These are phyloP conservation scores for Erinaceus europaeus DNA, from an alignment of 2,113 vertebrate genomes.

Conservation along the genomic window DNA sequence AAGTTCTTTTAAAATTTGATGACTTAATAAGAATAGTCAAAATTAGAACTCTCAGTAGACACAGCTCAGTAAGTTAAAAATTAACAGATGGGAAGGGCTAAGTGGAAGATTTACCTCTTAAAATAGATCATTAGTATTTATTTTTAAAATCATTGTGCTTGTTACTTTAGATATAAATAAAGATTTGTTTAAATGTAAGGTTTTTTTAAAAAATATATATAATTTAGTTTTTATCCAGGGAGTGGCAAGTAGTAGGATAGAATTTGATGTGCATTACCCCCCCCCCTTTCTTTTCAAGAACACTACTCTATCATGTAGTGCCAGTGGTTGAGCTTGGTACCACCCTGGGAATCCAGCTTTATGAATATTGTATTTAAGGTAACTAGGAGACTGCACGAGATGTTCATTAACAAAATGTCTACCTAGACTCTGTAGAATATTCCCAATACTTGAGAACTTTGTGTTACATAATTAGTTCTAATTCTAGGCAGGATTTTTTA, in stretches of 20 bases:
- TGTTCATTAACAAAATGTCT: no score
- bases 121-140: not conserved
- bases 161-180: not conserved
- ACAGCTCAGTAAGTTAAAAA: not conserved
- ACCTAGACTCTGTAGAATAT: no score
- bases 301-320: no score
- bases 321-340: no score
- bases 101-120: not conserved
- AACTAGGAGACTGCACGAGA: no score
- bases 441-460: no score
- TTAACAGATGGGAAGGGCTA: not conserved
- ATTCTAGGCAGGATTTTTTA: not conserved
- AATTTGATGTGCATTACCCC: not conserved
- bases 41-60: not conserved
- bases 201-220: not conserved
- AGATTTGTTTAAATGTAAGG: not conserved
- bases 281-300: no score
- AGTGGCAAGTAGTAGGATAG: not conserved
- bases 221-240: not conserved
- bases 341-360: no score
- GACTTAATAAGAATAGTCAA: no score
- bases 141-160: not conserved
- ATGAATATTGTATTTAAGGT: no score
- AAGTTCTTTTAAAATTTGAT: no score
- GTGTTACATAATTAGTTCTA: not conserved